phyloP scores from a whole-genome alignment of 2,888 invertebrate species.

The Itoplectis maculator region DNA sequence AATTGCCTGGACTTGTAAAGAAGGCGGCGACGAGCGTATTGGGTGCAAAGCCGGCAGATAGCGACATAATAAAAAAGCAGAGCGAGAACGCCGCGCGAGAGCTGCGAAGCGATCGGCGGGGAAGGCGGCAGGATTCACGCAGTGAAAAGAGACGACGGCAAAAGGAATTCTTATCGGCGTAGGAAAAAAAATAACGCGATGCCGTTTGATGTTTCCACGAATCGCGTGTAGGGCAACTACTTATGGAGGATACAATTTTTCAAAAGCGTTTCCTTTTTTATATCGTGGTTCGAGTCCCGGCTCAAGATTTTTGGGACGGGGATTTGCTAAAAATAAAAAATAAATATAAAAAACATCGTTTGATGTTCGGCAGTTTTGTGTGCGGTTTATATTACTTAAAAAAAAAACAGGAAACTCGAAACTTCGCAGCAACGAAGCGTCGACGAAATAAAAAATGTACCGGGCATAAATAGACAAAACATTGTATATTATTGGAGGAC shows the following conservation, averaged over 20 bases:
- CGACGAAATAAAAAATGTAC: not conserved
- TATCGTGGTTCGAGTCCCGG: no score
- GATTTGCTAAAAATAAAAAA: no score
- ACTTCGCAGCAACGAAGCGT: no score
- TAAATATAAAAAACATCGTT: no score
- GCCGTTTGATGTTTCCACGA: conserved; percentile 3
- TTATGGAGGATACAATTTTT: not conserved
- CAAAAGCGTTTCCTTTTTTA: no score
- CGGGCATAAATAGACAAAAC: not conserved
- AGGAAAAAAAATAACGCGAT: not conserved
- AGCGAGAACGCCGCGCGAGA: not conserved
- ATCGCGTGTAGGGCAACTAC: not conserved
- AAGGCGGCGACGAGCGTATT: conserved; percentile 25
- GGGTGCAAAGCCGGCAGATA: conserved; percentile 5
- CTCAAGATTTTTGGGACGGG: no score
- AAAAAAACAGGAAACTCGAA: no score
- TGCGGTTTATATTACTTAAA: no score
- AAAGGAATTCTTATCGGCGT: conserved; percentile 4
- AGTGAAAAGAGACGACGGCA: not conserved
- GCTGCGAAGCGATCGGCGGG: not conserved
- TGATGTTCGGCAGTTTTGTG: no score
- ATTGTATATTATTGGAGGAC: conserved; percentile 5
- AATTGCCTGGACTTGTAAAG: conserved; percentile 39
- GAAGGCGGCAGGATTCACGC: not conserved
- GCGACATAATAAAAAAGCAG: conserved; percentile 16